Percentiles rank a stretch among this genome's conserved stretches.
phyloP scores from a whole-genome alignment of 2,113 vertebrate species.

The Bubo blakistoni region DNA sequence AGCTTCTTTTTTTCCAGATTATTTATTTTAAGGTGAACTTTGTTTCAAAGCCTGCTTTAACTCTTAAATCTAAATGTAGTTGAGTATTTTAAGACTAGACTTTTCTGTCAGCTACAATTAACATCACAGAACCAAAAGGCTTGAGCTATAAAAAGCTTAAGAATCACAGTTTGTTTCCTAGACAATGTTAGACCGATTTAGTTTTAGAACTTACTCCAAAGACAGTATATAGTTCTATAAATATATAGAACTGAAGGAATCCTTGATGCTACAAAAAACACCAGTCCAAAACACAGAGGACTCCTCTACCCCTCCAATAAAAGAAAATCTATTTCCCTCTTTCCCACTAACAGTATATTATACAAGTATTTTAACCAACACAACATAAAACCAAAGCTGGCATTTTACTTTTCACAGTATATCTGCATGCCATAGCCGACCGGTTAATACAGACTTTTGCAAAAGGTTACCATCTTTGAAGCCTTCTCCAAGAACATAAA shows the following conservation, averaged over 20 bases:
- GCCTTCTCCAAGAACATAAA: neutral
- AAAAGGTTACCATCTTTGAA: neutral
- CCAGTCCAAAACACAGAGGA: neutral
- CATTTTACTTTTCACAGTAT: neutral
- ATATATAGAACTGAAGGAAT: neutral
- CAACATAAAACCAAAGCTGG: neutral
- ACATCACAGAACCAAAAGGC: neutral
- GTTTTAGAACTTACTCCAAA: neutral
- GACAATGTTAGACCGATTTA: neutral
- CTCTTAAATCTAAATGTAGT: neutral
- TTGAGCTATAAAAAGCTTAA: neutral
- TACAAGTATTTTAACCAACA: neutral
- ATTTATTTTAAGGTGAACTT: neutral
- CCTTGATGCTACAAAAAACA: neutral
- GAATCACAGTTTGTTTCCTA: neutral
- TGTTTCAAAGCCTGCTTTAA: neutral
- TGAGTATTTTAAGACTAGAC: neutral
- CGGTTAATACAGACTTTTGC: neutral
- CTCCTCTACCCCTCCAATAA: accelerated
- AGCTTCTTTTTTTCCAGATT: neutral
- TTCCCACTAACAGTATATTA: neutral
- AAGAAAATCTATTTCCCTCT: neutral
- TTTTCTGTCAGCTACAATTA: neutral
- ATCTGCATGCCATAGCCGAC: neutral
- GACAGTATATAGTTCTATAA: neutral